These are phyloP conservation scores for Clarias gariepinus DNA, from an alignment of 2,113 vertebrate species.

Conservation along the genomic window DNA sequence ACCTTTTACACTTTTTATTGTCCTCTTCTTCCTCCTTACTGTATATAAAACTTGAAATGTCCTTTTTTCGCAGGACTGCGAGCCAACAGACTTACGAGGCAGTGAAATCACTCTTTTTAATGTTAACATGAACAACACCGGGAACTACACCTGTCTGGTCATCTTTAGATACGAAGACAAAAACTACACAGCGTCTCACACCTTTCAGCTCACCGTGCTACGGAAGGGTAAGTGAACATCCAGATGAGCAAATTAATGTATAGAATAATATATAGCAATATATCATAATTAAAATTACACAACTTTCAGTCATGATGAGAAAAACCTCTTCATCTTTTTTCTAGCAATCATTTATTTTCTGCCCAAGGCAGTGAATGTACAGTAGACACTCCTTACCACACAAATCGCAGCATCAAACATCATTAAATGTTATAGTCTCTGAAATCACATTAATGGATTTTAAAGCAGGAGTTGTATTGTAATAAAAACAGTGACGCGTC, in stretches of 20 bases:
- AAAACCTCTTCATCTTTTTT: background rate
- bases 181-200: slow-evolving; percentile 23
- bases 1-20: background rate
- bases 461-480: background rate
- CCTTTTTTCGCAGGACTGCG: slow-evolving; percentile 29
- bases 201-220: background rate
- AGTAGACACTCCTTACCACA: background rate
- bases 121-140: background rate
- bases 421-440: background rate
- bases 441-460: background rate
- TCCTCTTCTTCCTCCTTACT: background rate
- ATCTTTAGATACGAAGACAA: slow-evolving; percentile 13
- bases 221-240: slow-evolving; percentile 9
- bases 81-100: slow-evolving; percentile 8
- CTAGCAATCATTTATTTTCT: background rate
- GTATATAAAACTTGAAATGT: background rate
- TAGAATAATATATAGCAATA: background rate
- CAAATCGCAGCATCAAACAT: background rate
- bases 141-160: slow-evolving; percentile 33
- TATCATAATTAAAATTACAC: background rate
- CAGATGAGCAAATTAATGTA: background rate
- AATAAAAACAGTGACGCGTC: background rate
- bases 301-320: too few relatives aligned
- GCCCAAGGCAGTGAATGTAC: background rate
- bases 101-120: slow-evolving; percentile 6